phyloP scores from a whole-genome alignment of 2,888 invertebrate genomes.

The Drymonia ruficornis region DNA sequence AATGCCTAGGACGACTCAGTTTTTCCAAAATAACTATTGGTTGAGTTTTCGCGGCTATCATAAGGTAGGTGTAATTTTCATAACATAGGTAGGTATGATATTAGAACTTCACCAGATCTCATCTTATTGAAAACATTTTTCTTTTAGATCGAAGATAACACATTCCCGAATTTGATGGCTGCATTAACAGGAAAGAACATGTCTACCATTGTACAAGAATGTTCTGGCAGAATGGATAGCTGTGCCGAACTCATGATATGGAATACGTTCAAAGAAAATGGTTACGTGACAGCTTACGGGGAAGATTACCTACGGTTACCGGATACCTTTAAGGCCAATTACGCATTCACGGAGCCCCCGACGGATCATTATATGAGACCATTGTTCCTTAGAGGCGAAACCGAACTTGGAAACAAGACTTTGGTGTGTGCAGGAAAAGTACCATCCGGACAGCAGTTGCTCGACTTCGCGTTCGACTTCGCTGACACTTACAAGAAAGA shows the following conservation, averaged over 20 bases:
- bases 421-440: slow-evolving; percentile 76
- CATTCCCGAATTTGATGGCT: slow-evolving; percentile 95
- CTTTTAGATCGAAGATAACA: slow-evolving; percentile 92
- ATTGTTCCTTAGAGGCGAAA: slow-evolving; percentile 88
- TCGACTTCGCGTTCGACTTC: slow-evolving; percentile 89
- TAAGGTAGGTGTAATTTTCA: slow-evolving; percentile 71
- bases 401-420: slow-evolving; percentile 71
- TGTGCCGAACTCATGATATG: slow-evolving; percentile 91
- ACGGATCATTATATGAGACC: slow-evolving; percentile 93
- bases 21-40: slow-evolving; percentile 88
- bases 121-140: slow-evolving; percentile 2
- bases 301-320: slow-evolving; percentile 89
- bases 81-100: too few species aligned
- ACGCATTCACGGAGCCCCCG: slow-evolving; percentile 89
- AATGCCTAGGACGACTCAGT: slow-evolving; percentile 89
- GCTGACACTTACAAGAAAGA: slow-evolving; percentile 85
- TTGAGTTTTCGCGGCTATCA: slow-evolving; percentile 90
- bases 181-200: slow-evolving; percentile 89
- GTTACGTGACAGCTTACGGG: slow-evolving; percentile 92
- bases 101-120: too few species aligned
- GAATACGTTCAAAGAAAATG: slow-evolving; percentile 88
- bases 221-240: slow-evolving; percentile 77
- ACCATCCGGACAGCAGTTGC: slow-evolving; percentile 88
- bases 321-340: slow-evolving; percentile 86
- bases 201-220: slow-evolving; percentile 78